phyloP scores from a whole-genome alignment of 2,888 invertebrate genomes.

The Steromphala cineraria region DNA sequence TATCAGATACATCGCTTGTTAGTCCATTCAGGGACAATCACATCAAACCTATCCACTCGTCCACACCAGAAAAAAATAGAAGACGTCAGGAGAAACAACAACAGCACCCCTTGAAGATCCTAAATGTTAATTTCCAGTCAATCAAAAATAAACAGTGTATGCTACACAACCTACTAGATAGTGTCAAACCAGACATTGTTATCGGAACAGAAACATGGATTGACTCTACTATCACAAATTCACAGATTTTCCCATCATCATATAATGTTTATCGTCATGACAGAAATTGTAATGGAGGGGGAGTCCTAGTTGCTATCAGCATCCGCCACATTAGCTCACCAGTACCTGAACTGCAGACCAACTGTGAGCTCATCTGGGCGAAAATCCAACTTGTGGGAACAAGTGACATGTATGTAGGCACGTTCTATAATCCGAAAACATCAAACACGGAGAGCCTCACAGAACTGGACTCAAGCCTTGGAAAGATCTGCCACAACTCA shows the following conservation, averaged over 20 bases:
- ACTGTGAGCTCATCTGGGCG: background rate
- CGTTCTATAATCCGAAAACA: no score
- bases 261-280: conserved; percentile 31
- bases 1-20: no score
- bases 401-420: background rate
- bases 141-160: conserved; percentile 7
- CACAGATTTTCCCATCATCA: conserved; percentile 26
- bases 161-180: conserved; percentile 20
- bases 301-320: conserved; percentile 33
- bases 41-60: no score
- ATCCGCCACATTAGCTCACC: conserved; percentile 15
- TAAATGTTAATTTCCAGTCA: no score
- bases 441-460: background rate
- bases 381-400: background rate
- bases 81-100: no score
- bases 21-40: no score
- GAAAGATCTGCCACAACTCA: background rate
- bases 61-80: no score
- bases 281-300: conserved; percentile 29
- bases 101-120: no score
- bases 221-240: background rate
- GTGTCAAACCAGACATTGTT: conserved; percentile 12
- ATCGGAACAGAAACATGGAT: conserved; percentile 13
- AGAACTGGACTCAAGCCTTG: background rate
- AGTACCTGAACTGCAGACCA: conserved; percentile 24